Conservation (phyloP, 2,113 vertebrate genomes). For the Caracal caracal region DNA sequence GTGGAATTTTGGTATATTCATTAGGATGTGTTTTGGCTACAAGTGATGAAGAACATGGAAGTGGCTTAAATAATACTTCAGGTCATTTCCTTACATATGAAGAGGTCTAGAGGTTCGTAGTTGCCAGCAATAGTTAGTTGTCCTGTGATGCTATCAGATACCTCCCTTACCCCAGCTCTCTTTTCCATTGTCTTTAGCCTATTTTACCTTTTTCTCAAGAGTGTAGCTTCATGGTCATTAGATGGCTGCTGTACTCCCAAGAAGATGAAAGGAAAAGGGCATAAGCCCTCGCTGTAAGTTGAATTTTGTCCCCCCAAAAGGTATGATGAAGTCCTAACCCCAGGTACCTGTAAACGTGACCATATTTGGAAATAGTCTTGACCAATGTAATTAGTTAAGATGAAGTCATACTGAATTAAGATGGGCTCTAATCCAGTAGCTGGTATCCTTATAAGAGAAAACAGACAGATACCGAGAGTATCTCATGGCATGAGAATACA, state of each 20-base stretch:
- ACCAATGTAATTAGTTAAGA: not conserved
- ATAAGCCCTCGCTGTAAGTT: not conserved
- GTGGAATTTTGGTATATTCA: not conserved
- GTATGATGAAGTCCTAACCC: not conserved
- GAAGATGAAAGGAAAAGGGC: not conserved
- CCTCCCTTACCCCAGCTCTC: not conserved
- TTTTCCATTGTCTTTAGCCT: not conserved
- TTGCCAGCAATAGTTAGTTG: not conserved
- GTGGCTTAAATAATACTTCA: not conserved
- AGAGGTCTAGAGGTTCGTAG: not conserved
- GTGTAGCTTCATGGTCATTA: not conserved
- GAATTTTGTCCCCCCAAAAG: not conserved
- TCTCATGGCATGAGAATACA: not conserved
- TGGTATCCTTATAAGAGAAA: not conserved
- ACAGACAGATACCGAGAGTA: not conserved
- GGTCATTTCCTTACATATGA: not conserved
- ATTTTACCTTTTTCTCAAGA: not conserved
- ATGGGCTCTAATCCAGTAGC: not conserved
- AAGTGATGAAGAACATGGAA: not conserved
- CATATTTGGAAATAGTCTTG: not conserved
- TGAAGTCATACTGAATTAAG: not conserved
- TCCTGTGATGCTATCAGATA: not conserved
- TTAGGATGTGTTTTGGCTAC: not conserved
- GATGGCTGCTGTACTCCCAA: not conserved
- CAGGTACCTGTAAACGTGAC: not conserved